phyloP scores from a whole-genome alignment of 2,888 invertebrate species.

The Kryphioiulus occultus region DNA sequence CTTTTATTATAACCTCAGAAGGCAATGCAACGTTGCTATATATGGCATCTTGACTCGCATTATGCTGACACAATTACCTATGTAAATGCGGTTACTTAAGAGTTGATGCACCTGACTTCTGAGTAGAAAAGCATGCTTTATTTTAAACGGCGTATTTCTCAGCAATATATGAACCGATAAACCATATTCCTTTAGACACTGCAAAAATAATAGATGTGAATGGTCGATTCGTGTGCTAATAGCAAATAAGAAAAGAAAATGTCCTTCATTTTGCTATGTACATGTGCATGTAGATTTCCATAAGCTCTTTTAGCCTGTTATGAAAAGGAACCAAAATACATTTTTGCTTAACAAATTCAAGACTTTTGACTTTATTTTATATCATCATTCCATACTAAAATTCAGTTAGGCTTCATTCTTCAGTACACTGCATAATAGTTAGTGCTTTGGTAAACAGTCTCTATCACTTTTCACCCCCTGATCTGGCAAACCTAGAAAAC shows the following conservation, averaged over 20 bases:
- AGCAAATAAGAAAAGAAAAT: not conserved
- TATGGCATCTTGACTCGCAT: not conserved
- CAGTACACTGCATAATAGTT: not conserved
- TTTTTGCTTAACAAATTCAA: not conserved
- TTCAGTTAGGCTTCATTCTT: constrained; percentile 16
- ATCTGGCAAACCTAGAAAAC: too few relatives aligned
- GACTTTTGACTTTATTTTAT: not conserved
- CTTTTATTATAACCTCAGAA: not conserved
- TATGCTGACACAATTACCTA: constrained; percentile 24
- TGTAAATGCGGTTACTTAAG: constrained; percentile 21
- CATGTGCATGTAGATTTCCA: constrained; percentile 12
- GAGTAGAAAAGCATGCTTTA: constrained; percentile 20
- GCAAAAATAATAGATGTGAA: not conserved
- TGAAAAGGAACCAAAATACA: not conserved
- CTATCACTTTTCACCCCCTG: too few relatives aligned
- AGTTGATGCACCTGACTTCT: not conserved
- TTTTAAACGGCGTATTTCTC: not conserved
- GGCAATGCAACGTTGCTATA: not conserved
- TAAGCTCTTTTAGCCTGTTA: not conserved
- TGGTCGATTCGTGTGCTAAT: not conserved
- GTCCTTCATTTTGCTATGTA: not conserved
- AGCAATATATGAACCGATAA: not conserved
- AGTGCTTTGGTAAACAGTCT: not conserved
- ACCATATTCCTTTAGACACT: not conserved
- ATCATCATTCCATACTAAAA: not conserved